Evolutionary conservation across 1,140 invertebrate genomes (phyloP).

Genomic region (Acromyrmex heyeri): DNA sequence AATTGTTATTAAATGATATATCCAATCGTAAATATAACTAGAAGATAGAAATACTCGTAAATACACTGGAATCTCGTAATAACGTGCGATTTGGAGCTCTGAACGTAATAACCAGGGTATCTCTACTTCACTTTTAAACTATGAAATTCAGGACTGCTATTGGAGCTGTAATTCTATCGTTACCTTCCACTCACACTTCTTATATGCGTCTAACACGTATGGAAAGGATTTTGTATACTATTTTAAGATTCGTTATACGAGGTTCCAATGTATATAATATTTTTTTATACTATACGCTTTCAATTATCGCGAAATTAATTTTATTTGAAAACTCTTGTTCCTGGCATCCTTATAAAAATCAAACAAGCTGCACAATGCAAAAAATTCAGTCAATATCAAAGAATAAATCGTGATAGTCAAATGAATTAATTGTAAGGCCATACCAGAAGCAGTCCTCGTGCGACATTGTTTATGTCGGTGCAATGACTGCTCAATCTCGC

Average conservation of each 20-base stretch:
- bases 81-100: no score
- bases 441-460: not conserved
- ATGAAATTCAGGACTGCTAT: no score
- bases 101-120: no score
- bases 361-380: not conserved
- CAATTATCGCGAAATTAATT: not conserved
- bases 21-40: not conserved
- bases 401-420: not conserved
- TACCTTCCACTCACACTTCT: no score
- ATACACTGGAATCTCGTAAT: not conserved
- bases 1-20: constrained; percentile 10
- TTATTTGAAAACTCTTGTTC: not conserved
- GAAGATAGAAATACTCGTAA: not conserved
- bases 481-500: constrained; percentile 5
- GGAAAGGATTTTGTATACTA: no score
- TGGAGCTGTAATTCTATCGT: no score
- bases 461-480: not conserved
- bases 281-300: not conserved
- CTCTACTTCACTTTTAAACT: no score
- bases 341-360: constrained; percentile 9
- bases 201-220: no score
- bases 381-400: constrained; percentile 17
- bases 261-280: no score
- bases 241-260: no score
- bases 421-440: constrained; percentile 13